These are phyloP conservation scores for Leptosomus discolor DNA, from an alignment of 2,113 vertebrate genomes.

Conservation along the genomic window DNA sequence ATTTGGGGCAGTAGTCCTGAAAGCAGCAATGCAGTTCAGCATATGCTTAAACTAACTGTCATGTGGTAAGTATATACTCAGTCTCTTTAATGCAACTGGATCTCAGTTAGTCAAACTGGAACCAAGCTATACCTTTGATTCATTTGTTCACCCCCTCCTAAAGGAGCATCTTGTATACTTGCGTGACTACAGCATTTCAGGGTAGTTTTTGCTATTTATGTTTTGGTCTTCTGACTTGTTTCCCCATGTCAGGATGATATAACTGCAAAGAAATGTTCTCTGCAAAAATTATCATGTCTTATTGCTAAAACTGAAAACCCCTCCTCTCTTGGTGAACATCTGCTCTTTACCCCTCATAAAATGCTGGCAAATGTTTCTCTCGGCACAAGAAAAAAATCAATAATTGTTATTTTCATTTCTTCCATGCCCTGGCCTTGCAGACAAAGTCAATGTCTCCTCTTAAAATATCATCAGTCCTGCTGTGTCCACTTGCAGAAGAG, in stretches of 20 bases:
- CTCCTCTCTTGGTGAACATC: not conserved
- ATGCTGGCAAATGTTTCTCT: not conserved
- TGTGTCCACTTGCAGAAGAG: not conserved
- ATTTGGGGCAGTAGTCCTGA: not conserved
- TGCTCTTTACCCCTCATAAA: slow-evolving; percentile 5
- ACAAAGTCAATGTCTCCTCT: not conserved
- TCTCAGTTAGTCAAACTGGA: not conserved
- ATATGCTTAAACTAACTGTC: not conserved
- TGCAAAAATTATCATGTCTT: slow-evolving; percentile 19
- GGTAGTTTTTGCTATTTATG: not conserved
- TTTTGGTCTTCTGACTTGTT: slow-evolving; percentile 21
- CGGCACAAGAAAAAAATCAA: not conserved
- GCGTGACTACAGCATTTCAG: not conserved
- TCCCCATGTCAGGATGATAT: not conserved
- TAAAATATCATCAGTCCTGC: not conserved
- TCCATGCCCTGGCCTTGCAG: not conserved
- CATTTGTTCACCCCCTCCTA: not conserved
- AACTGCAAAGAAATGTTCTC: slow-evolving; percentile 14
- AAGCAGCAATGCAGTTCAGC: not conserved
- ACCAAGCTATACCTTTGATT: not conserved
- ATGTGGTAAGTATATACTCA: not conserved
- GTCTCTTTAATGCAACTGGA: not conserved
- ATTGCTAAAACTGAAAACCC: slow-evolving; percentile 20
- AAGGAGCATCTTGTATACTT: not conserved
- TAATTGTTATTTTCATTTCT: slow-evolving; percentile 24